Evolutionary conservation across 1,140 invertebrate genomes (phyloP).

Genomic region (Periplaneta americana): DNA sequence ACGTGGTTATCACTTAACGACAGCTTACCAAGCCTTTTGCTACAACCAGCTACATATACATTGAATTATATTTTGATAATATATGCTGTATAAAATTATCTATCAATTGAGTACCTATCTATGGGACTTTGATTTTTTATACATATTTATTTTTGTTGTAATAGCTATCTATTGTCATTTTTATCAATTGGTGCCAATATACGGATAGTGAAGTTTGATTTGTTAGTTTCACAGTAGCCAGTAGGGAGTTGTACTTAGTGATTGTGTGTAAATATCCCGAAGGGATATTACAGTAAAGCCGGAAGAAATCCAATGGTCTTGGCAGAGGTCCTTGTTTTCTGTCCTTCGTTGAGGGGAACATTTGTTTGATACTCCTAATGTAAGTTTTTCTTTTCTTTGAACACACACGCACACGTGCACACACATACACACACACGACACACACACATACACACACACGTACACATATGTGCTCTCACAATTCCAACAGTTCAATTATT

Average conservation of each 20-base stretch:
- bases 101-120: background rate
- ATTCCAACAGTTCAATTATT: conserved; percentile 20
- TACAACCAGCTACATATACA: background rate
- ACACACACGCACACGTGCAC: background rate
- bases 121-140: background rate
- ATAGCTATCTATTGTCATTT: background rate
- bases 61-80: background rate
- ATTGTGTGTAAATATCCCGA: background rate
- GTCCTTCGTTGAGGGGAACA: background rate
- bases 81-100: background rate
- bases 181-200: background rate
- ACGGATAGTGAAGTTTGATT: background rate
- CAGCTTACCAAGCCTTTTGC: background rate
- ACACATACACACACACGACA: background rate
- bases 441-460: background rate
- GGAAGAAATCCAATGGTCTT: background rate
- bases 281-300: background rate
- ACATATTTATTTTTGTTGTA: background rate
- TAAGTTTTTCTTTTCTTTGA: background rate
- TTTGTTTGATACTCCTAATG: background rate
- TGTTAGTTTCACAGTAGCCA: background rate
- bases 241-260: background rate
- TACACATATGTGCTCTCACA: conserved; percentile 16
- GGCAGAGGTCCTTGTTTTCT: background rate
- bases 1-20: background rate